These are phyloP conservation scores for Leptinotarsa undecemlineata DNA, from an alignment of 1,140 invertebrate genomes.

Conservation along the genomic window DNA sequence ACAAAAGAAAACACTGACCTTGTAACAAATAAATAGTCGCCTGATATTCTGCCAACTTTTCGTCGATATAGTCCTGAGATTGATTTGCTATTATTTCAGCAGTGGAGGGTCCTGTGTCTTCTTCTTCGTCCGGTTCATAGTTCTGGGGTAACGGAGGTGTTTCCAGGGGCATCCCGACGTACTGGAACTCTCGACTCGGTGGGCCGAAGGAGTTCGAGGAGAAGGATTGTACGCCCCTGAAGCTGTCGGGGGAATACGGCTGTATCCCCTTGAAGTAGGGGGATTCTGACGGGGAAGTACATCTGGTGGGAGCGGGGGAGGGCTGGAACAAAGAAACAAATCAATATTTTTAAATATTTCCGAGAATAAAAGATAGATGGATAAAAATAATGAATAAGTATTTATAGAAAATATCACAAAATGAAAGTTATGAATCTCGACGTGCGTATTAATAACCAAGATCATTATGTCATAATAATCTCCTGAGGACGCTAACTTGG, in stretches of 20 bases:
- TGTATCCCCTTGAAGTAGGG: conserved; percentile 49
- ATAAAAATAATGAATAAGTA: too few species aligned
- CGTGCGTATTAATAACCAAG: too few species aligned
- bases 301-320: conserved; percentile 50
- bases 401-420: too few species aligned
- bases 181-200: conserved; percentile 61
- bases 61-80: conserved; percentile 92
- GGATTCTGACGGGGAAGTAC: conserved; percentile 43
- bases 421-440: too few species aligned
- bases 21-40: conserved; percentile 87
- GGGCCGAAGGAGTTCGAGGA: conserved; percentile 63
- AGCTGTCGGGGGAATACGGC: conserved; percentile 54
- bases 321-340: conserved; percentile 45
- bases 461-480: too few species aligned
- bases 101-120: conserved; percentile 76
- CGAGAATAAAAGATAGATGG: too few species aligned
- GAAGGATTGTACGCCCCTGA: conserved; percentile 47
- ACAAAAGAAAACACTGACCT: conserved; percentile 61
- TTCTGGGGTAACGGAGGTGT: conserved; percentile 61
- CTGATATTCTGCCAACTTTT: conserved; percentile 90
- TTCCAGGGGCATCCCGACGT: conserved; percentile 69
- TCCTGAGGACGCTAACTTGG: too few species aligned
- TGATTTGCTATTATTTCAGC: conserved; percentile 91
- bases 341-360: too few species aligned
- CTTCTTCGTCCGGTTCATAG: conserved; percentile 61